A percentile compares a stretch with the other conserved stretches of the same genome.
Conservation (phyloP, 2,797 vertebrate genomes). For the Anabacerthia variegaticeps region DNA sequence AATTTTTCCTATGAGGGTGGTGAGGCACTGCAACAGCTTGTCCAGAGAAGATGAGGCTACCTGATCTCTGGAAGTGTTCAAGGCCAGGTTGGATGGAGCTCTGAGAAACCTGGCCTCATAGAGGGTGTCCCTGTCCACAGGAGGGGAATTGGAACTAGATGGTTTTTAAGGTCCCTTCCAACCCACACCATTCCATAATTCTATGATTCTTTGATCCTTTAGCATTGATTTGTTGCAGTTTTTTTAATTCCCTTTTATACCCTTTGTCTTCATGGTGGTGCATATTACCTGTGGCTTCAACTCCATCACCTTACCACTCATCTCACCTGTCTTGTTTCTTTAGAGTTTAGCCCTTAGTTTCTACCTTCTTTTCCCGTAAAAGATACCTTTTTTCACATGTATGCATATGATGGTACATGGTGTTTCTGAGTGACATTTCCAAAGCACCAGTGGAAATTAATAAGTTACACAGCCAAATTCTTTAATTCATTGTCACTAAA, state of each 20-base stretch:
- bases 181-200: neutral
- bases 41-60: rapidly evolving
- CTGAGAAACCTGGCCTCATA: neutral
- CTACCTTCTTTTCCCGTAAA: neutral
- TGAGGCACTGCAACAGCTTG: neutral
- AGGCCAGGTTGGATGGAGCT: neutral
- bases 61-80: no score
- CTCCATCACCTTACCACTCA: neutral
- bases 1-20: neutral
- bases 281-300: neutral
- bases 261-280: rapidly evolving
- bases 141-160: neutral
- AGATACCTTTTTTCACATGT: neutral
- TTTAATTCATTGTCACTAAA: neutral
- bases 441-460: neutral
- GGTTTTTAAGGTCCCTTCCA: neutral
- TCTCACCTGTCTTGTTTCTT: neutral
- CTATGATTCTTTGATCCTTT: neutral
- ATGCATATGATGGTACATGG: neutral
- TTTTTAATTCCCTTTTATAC: neutral
- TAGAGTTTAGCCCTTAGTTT: neutral
- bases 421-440: neutral
- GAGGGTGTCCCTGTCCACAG: neutral
- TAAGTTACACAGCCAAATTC: neutral
- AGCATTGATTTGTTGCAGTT: neutral